Evolutionary conservation across 1,140 invertebrate species (phyloP).

Genomic region (Hycleus cichorii): DNA sequence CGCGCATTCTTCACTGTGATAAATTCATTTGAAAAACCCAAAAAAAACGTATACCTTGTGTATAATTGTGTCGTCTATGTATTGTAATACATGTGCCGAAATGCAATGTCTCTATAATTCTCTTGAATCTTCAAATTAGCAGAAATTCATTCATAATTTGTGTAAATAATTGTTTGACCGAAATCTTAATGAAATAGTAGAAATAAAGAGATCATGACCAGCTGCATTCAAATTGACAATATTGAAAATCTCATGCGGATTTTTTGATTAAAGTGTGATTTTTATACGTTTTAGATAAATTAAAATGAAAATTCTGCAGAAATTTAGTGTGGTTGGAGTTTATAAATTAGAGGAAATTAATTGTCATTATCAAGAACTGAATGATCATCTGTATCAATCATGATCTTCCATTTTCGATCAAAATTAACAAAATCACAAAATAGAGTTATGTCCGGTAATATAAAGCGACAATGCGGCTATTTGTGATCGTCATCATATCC

Average conservation of each 20-base stretch:
- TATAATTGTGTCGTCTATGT: conserved; percentile 28
- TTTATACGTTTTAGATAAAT: neutral
- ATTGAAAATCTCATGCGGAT: neutral
- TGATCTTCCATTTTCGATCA: conserved; percentile 19
- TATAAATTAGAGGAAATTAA: neutral
- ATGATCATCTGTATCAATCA: conserved; percentile 23
- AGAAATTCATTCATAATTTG: neutral
- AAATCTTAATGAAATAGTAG: neutral
- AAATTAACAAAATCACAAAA: neutral
- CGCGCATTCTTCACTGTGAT: conserved; percentile 13
- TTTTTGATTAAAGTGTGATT: neutral
- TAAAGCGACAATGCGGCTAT: neutral
- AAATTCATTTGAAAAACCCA: conserved; percentile 21
- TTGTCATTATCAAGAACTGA: neutral
- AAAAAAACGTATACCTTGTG: conserved; percentile 35
- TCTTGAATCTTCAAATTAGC: neutral
- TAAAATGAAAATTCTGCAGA: conserved; percentile 5
- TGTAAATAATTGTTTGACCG: too few relatives aligned
- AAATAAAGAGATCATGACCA: neutral
- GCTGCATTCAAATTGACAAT: conserved; percentile 17
- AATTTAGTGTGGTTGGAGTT: neutral
- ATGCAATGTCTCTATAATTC: neutral
- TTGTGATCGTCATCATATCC: conserved; percentile 14
- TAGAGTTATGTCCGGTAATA: neutral
- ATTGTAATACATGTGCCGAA: conserved; percentile 22